Conservation (phyloP, 2,888 invertebrate species). For the Bhutanitis thaidina region DNA sequence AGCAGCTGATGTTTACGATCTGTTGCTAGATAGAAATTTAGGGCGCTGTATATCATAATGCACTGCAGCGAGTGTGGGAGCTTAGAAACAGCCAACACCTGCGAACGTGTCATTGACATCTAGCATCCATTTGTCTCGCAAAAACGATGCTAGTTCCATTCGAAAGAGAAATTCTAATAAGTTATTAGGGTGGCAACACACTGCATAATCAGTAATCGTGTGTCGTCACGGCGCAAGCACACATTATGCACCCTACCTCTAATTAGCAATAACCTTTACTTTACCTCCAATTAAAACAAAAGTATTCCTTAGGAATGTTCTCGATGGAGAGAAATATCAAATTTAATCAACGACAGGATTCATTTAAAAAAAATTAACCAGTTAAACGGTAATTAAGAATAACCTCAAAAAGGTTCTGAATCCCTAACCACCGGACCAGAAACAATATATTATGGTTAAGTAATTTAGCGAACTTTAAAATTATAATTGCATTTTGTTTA, state of each 20-base stretch:
- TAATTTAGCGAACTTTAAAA: too few relatives aligned
- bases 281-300: conserved; percentile 26
- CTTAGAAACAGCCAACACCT: conserved; percentile 1
- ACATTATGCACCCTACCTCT: conserved; percentile 35
- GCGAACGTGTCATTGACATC: conserved; percentile 7
- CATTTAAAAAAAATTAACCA: conserved; percentile 9
- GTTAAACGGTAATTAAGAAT: conserved; percentile 12
- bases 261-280: conserved; percentile 30
- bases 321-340: neutral
- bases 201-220: conserved; percentile 24
- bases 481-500: too few relatives aligned
- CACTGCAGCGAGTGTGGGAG: too few relatives aligned
- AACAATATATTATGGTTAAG: conserved; percentile 12
- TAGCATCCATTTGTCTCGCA: neutral
- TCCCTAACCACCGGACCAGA: conserved; percentile 13
- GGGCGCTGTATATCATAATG: too few relatives aligned
- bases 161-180: conserved; percentile 29
- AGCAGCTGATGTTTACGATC: too few relatives aligned
- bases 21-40: too few relatives aligned
- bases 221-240: conserved; percentile 27
- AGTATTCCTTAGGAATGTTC: conserved; percentile 8
- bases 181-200: conserved; percentile 22
- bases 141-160: conserved; percentile 23
- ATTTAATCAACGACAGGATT: conserved; percentile 8
- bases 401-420: conserved; percentile 14